Percentiles rank a stretch among this genome's conserved stretches.
phyloP scores from a whole-genome alignment of 2,113 vertebrate genomes.

The Tautogolabrus adspersus region DNA sequence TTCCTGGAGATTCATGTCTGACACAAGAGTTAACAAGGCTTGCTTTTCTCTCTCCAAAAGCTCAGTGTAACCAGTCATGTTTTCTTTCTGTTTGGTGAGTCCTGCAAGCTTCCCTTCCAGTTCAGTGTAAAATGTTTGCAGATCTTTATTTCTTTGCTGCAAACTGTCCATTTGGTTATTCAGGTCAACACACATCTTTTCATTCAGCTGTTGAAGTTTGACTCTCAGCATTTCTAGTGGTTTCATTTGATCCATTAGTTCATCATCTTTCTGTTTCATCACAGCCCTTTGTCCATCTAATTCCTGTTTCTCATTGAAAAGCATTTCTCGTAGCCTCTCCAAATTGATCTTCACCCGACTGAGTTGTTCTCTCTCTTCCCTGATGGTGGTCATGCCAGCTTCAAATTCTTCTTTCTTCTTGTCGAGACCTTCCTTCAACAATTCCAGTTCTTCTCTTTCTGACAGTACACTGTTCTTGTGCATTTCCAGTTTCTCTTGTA shows the following conservation, averaged over 20 bases:
- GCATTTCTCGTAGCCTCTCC: not conserved
- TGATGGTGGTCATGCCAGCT: conserved; percentile 1
- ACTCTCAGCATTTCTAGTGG: not conserved
- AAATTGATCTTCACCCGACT: conserved; percentile 9
- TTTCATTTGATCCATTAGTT: not conserved
- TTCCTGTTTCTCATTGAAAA: not conserved
- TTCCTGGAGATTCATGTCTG: not conserved
- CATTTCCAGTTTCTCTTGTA: conserved; percentile 5
- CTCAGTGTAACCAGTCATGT: not conserved
- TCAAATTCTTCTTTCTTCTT: conserved; percentile 25
- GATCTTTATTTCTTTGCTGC: not conserved
- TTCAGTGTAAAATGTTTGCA: not conserved
- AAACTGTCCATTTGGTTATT: conserved; percentile 5
- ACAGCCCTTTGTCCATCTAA: not conserved
- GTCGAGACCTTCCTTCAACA: conserved; percentile 11
- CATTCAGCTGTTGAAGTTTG: conserved; percentile 7
- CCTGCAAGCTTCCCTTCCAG: not conserved
- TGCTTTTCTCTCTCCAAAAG: not conserved
- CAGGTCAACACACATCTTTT: not conserved
- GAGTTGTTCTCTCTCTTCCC: conserved; percentile 26
- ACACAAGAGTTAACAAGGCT: not conserved
- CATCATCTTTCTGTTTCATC: not conserved
- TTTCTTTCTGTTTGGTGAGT: not conserved
- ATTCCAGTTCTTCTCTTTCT: conserved; percentile 33
- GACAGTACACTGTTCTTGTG: rapidly evolving